These are phyloP conservation scores for Mesorhabditis sp. DNA, from an alignment of 2,888 invertebrate genomes.

Conservation along the genomic window DNA sequence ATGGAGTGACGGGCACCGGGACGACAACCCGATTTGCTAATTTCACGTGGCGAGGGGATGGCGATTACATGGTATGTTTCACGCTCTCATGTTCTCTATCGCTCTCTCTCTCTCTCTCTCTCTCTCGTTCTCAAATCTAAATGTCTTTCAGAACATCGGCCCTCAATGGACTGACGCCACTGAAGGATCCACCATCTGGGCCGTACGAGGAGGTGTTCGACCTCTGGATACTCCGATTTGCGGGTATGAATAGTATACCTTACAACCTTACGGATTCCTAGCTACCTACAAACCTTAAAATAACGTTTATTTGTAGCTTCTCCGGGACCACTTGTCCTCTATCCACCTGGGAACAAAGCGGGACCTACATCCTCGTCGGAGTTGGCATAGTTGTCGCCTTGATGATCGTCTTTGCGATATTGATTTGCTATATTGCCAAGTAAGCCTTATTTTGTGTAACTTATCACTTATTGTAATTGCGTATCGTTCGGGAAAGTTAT, in stretches of 20 bases:
- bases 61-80: background rate
- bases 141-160: background rate
- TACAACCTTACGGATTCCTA: background rate
- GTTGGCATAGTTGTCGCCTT: constrained; percentile 19
- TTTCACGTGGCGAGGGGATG: background rate
- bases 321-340: constrained; percentile 25
- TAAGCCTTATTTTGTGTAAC: background rate
- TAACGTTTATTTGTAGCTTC: constrained; percentile 11
- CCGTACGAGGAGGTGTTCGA: constrained; percentile 18
- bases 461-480: too few species aligned
- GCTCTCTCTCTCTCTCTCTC: too few species aligned
- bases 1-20: constrained; percentile 1
- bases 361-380: constrained; percentile 21
- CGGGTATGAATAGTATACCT: constrained; percentile 10
- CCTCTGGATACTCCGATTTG: constrained; percentile 29
- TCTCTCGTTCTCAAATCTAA: too few species aligned
- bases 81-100: background rate
- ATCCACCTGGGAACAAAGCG: constrained; percentile 18
- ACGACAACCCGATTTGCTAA: background rate
- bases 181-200: constrained; percentile 11
- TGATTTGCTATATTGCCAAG: constrained; percentile 9
- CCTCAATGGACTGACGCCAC: constrained; percentile 7
- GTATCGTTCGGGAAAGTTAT: constrained; percentile 9
- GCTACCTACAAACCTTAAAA: background rate
- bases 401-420: constrained; percentile 14